phyloP scores from a whole-genome alignment of 1,140 invertebrate genomes.

The Nasonia vitripennis region DNA sequence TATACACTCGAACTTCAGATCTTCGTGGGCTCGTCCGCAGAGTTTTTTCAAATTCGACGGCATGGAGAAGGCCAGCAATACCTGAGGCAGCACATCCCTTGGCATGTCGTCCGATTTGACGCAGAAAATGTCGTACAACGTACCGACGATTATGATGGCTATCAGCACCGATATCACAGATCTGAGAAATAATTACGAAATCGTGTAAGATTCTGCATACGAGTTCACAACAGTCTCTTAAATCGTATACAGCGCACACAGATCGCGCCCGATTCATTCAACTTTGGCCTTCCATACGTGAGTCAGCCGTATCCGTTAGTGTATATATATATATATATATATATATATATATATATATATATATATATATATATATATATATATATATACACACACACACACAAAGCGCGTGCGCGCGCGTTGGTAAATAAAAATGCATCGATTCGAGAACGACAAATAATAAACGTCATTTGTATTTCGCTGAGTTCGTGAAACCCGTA shows the following conservation, averaged over 20 bases:
- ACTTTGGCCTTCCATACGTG: background rate
- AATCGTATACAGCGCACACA: no score
- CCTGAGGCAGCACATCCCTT: constrained; percentile 65
- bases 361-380: no score
- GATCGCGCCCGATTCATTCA: background rate
- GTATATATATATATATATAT: no score
- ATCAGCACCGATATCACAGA: constrained; percentile 62
- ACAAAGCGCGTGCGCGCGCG: background rate
- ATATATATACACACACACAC: no score
- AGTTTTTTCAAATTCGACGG: constrained; percentile 78
- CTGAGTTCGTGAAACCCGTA: background rate
- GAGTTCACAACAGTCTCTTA: no score
- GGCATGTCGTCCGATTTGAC: constrained; percentile 53
- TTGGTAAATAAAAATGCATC: background rate
- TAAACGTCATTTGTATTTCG: background rate
- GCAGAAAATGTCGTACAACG: constrained; percentile 63
- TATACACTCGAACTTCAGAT: constrained; percentile 79
- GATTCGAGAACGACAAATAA: background rate
- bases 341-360: no score
- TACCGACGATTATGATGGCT: constrained; percentile 62
- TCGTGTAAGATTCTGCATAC: no score
- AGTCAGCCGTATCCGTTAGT: background rate
- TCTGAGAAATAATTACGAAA: constrained; percentile 57
- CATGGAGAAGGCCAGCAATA: constrained; percentile 78
- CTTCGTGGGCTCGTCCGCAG: constrained; percentile 70